phyloP scores from a whole-genome alignment of 2,888 invertebrate species.

The Stomorhina lunata region DNA sequence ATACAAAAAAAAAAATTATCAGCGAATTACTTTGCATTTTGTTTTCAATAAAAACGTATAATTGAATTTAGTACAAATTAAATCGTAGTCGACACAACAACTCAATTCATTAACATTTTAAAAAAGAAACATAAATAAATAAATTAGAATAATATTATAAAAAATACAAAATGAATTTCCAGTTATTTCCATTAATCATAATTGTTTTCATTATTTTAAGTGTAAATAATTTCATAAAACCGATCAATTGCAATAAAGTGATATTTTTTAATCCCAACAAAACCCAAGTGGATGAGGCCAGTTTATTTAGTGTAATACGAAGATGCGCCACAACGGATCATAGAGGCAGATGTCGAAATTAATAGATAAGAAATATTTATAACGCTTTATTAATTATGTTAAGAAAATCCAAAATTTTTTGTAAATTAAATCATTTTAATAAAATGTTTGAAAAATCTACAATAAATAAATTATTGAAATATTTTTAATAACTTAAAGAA shows the following conservation, averaged over 20 bases:
- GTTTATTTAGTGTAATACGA: constrained; percentile 68
- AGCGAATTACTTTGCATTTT: not conserved
- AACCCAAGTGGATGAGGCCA: constrained; percentile 68
- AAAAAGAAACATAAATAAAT: not conserved
- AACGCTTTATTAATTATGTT: no score
- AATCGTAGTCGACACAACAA: constrained; percentile 36
- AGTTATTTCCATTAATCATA: constrained; percentile 13
- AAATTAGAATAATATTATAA: no score
- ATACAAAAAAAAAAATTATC: not conserved
- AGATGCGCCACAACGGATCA: constrained; percentile 70
- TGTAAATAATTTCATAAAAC: constrained; percentile 1
- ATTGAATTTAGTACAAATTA: constrained; percentile 48
- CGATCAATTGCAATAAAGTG: constrained; percentile 50
- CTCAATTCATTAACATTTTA: not conserved
- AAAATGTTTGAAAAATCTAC: no score
- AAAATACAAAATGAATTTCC: constrained; percentile 50
- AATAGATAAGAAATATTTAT: no score
- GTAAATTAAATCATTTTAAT: no score
- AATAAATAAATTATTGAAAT: no score
- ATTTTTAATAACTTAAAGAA: no score
- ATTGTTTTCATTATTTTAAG: constrained; percentile 16
- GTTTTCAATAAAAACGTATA: not conserved
- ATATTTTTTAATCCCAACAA: constrained; percentile 64
- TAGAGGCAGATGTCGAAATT: constrained; percentile 70
- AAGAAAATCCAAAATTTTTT: no score